A percentile compares a stretch with the other conserved stretches of the same genome.
Conservation (phyloP, 2,888 invertebrate species). For the Zelleria hepariella region DNA sequence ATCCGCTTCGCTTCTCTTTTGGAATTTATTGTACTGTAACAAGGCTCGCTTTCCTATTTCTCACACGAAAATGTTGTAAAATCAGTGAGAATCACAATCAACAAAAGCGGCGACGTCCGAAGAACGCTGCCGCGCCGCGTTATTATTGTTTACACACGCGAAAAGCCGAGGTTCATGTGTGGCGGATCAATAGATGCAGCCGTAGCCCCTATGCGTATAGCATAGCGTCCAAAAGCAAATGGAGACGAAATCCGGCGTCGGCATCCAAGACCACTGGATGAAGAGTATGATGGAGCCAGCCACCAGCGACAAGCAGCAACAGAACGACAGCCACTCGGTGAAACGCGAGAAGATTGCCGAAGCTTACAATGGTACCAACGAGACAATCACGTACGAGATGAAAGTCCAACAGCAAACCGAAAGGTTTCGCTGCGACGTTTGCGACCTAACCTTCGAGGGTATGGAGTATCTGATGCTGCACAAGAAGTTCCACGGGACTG, state of each 20-base stretch:
- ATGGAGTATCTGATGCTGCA: constrained; percentile 59
- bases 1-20: constrained; percentile 70
- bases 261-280: constrained; percentile 64
- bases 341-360: constrained; percentile 66
- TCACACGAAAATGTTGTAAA: constrained; percentile 44
- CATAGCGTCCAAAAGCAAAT: constrained; percentile 44
- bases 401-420: constrained; percentile 38
- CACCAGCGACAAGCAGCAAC: constrained; percentile 28
- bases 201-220: constrained; percentile 40
- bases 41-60: constrained; percentile 70
- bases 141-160: constrained; percentile 18
- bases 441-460: constrained; percentile 58
- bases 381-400: constrained; percentile 41
- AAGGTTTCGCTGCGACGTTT: constrained; percentile 55
- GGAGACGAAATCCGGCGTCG: constrained; percentile 57
- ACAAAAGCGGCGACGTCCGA: constrained; percentile 42
- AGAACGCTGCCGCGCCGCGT: constrained; percentile 20
- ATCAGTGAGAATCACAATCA: constrained; percentile 49
- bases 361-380: constrained; percentile 43
- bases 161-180: constrained; percentile 21
- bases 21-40: constrained; percentile 71
- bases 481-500: constrained; percentile 62
- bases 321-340: constrained; percentile 43
- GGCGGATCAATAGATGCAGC: constrained; percentile 53
- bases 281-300: constrained; percentile 63